These are phyloP conservation scores for Regulus satrapa DNA, from an alignment of 2,113 vertebrate genomes.

Conservation along the genomic window DNA sequence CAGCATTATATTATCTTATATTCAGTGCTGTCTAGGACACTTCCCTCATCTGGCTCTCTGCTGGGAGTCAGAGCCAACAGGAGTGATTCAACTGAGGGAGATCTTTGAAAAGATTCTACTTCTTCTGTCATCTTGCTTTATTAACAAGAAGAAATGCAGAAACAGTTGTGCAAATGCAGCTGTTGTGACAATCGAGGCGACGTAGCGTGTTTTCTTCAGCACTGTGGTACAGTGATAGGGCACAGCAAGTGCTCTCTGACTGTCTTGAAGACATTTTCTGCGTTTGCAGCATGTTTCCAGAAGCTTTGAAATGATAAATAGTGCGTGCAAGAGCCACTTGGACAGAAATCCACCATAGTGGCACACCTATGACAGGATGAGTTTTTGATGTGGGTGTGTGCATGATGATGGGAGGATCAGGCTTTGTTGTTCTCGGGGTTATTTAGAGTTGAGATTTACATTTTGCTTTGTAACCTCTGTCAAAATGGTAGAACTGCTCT, in stretches of 20 bases:
- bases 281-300: not conserved
- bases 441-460: not conserved
- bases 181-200: not conserved
- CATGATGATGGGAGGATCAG: accelerated
- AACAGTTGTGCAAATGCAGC: not conserved
- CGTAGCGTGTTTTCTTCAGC: not conserved
- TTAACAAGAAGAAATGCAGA: not conserved
- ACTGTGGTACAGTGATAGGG: not conserved
- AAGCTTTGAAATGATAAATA: not conserved
- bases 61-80: not conserved
- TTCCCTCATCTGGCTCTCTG: not conserved
- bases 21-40: not conserved
- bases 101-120: not conserved
- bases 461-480: not conserved
- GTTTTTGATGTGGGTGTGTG: not conserved
- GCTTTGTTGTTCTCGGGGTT: not conserved
- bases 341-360: not conserved
- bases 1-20: not conserved
- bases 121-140: not conserved
- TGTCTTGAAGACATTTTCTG: not conserved
- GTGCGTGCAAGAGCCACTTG: not conserved
- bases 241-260: not conserved
- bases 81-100: not conserved
- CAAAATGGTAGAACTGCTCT: not conserved
- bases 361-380: not conserved